These are phyloP conservation scores for Scopus umbretta DNA, from an alignment of 2,113 vertebrate species.

Conservation along the genomic window DNA sequence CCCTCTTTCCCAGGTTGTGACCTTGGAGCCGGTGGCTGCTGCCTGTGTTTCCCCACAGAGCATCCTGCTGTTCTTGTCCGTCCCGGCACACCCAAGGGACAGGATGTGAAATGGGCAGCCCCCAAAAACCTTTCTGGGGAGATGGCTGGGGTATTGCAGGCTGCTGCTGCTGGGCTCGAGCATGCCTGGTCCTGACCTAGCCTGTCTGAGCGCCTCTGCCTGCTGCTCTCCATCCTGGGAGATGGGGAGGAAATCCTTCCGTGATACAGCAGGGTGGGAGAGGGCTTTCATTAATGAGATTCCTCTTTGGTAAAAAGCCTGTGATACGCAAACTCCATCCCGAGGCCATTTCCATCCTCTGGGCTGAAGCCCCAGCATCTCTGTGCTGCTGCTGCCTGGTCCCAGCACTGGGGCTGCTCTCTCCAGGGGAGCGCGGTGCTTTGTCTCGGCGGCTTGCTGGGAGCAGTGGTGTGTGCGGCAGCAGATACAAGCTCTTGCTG, in stretches of 20 bases:
- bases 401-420: not conserved
- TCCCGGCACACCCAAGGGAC: fast-evolving
- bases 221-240: not conserved
- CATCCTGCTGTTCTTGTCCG: not conserved
- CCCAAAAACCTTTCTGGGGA: not conserved
- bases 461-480: constrained; percentile 43
- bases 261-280: not conserved
- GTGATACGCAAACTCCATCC: not conserved
- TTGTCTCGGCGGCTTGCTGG: constrained; percentile 43
- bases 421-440: not conserved
- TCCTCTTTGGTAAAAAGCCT: not conserved
- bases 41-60: not conserved
- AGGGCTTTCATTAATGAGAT: not conserved
- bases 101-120: not conserved
- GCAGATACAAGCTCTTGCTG: constrained; percentile 47
- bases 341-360: not conserved
- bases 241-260: not conserved
- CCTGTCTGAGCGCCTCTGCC: not conserved
- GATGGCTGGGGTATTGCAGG: not conserved
- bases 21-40: not conserved
- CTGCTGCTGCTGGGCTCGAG: not conserved
- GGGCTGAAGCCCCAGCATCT: not conserved
- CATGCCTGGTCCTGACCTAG: too few species aligned
- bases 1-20: not conserved
- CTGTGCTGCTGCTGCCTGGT: not conserved